Evolutionary conservation across 2,888 invertebrate species (phyloP).

Genomic region (Mechanitis mazaeus): DNA sequence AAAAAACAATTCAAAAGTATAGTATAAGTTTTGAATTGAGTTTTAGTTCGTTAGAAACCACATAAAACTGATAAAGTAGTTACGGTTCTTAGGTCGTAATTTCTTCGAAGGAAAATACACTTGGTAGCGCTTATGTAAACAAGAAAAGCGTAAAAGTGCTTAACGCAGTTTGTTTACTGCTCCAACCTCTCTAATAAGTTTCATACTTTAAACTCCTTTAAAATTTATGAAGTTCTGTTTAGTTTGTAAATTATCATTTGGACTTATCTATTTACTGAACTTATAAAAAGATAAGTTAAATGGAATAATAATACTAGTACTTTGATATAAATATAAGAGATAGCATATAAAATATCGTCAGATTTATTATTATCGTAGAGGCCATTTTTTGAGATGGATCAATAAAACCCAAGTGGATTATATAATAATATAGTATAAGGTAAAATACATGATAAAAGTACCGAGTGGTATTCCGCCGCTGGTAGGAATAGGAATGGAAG

Average conservation of each 20-base stretch:
- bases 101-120: slow-evolving; percentile 21
- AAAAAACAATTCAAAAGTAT: neutral
- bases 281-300: no score
- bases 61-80: slow-evolving; percentile 21
- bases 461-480: no score
- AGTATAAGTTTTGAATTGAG: slow-evolving; percentile 10
- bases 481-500: no score
- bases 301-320: no score
- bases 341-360: no score
- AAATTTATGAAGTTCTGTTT: slow-evolving; percentile 12
- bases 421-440: no score
- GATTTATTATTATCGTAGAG: no score
- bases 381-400: no score
- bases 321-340: no score
- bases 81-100: slow-evolving; percentile 19
- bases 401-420: no score
- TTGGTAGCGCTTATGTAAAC: slow-evolving; percentile 22
- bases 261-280: neutral
- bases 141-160: slow-evolving; percentile 26
- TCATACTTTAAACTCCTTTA: slow-evolving; percentile 20
- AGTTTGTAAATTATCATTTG: slow-evolving; percentile 11
- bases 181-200: slow-evolving; percentile 26
- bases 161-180: slow-evolving; percentile 26
- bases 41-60: slow-evolving; percentile 2
- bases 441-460: no score